Evolutionary conservation across 2,888 invertebrate genomes (phyloP).

Genomic region (Heliothis peltigera): DNA sequence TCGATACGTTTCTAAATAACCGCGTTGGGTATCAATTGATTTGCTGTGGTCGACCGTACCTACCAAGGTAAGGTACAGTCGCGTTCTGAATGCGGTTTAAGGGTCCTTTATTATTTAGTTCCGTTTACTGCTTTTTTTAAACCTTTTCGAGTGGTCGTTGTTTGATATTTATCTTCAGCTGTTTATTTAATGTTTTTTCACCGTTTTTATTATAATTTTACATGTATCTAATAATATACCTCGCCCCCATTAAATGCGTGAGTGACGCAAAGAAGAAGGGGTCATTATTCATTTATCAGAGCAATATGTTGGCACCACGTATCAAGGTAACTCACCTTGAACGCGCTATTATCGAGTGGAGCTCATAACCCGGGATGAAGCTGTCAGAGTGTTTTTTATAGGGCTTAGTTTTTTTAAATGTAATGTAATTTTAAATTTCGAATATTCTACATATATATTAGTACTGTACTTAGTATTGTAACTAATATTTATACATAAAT

Average conservation of each 20-base stretch:
- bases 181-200: too few species aligned
- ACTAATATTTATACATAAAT: too few species aligned
- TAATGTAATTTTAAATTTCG: too few species aligned
- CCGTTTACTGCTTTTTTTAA: not conserved
- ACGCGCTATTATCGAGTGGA: slow-evolving; percentile 31
- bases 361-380: slow-evolving; percentile 8
- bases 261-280: not conserved
- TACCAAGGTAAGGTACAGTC: slow-evolving; percentile 7
- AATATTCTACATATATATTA: too few species aligned
- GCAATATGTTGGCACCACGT: slow-evolving; percentile 15
- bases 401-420: too few species aligned
- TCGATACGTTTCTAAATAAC: slow-evolving; percentile 25
- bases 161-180: too few species aligned
- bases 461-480: too few species aligned
- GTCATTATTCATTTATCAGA: slow-evolving; percentile 31
- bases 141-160: not conserved
- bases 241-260: not conserved
- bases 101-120: slow-evolving; percentile 20
- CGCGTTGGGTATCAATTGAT: slow-evolving; percentile 33
- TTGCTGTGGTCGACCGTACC: slow-evolving; percentile 36
- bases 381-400: not conserved
- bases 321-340: slow-evolving; percentile 37
- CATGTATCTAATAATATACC: not conserved
- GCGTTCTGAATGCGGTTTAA: slow-evolving; percentile 32
- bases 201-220: too few species aligned